Percentiles rank a stretch among this genome's conserved stretches.
phyloP scores from a whole-genome alignment of 2,797 vertebrate species.

The Vespertilio murinus region DNA sequence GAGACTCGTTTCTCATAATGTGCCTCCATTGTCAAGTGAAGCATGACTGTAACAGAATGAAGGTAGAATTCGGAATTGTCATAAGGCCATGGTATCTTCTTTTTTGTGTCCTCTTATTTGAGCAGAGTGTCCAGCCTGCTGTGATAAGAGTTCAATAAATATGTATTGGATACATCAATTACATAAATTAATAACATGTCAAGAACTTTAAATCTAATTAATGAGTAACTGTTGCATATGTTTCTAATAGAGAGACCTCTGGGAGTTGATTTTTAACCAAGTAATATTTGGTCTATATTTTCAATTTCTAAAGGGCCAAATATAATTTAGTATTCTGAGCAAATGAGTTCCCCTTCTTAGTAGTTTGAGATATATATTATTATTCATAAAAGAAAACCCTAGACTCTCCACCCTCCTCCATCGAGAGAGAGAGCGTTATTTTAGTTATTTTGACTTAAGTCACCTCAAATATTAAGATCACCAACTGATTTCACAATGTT shows the following conservation, averaged over 20 bases:
- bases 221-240: background rate
- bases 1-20: background rate
- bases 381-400: background rate
- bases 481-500: conserved; percentile 48
- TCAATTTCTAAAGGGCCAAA: background rate
- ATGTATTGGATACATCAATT: background rate
- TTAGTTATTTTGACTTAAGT: conserved; percentile 44
- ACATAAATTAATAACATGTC: background rate
- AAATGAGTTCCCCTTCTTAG: background rate
- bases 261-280: conserved; percentile 37
- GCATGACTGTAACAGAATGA: background rate
- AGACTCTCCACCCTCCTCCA: background rate
- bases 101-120: background rate
- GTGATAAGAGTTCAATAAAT: background rate
- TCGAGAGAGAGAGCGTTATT: background rate
- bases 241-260: conserved; percentile 18
- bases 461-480: conserved; percentile 9
- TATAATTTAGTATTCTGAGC: conserved; percentile 11
- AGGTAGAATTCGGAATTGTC: background rate
- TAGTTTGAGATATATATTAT: background rate
- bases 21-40: background rate
- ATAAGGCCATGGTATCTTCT: background rate
- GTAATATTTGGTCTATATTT: background rate
- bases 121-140: background rate
- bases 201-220: conserved; percentile 26